Percentiles rank a stretch among this genome's conserved stretches.
These are phyloP conservation scores for Nemurella pictetii DNA, from an alignment of 2,888 invertebrate species.

Conservation along the genomic window DNA sequence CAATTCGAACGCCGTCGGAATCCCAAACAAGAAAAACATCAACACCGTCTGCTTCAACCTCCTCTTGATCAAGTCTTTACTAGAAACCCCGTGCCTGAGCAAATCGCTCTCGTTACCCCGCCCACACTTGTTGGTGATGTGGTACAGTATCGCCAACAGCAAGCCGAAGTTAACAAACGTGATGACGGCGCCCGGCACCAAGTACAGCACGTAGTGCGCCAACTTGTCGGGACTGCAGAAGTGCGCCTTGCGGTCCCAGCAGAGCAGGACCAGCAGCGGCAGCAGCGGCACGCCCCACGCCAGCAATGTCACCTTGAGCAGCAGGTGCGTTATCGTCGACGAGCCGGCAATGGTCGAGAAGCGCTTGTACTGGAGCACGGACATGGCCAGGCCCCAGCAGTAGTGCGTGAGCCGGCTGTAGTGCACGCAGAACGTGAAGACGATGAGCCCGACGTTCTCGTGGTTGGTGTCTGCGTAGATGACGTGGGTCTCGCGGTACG, in stretches of 20 bases:
- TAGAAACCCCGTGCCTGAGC: background rate
- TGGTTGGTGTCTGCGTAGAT: conserved; percentile 1
- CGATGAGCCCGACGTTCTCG: background rate
- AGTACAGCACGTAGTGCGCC: background rate
- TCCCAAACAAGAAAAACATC: background rate
- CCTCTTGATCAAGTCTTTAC: background rate
- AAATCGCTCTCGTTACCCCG: background rate
- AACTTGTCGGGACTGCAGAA: background rate
- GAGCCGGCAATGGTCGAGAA: background rate
- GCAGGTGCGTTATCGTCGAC: background rate
- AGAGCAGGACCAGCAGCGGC: background rate
- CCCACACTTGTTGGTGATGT: background rate
- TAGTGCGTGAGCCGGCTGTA: background rate
- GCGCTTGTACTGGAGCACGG: background rate
- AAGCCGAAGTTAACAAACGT: background rate
- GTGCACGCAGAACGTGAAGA: background rate
- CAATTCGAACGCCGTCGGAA: background rate
- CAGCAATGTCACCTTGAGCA: background rate
- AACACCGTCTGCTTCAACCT: background rate
- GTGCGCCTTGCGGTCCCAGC: background rate
- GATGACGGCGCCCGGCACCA: background rate
- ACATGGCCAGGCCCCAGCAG: background rate
- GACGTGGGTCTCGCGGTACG: background rate
- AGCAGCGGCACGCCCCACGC: background rate
- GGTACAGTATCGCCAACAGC: background rate